These are phyloP conservation scores for Pipra filicauda DNA, from an alignment of 2,113 vertebrate species.

Conservation along the genomic window DNA sequence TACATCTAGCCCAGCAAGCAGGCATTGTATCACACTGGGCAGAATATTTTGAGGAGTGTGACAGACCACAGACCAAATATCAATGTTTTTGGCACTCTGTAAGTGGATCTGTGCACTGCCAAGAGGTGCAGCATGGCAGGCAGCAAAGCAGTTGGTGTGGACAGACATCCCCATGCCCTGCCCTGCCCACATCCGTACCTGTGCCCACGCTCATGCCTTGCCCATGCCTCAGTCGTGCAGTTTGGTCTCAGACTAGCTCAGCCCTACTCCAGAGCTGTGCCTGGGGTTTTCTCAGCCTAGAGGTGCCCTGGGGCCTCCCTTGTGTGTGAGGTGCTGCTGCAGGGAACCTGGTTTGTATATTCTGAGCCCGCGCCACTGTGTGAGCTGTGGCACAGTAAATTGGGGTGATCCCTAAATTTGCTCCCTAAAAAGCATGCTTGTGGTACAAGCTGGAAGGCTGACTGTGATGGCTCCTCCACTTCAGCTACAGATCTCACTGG, in stretches of 20 bases:
- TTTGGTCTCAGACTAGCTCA: neutral
- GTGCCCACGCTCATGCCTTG: neutral
- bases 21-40: neutral
- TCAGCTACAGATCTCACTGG: neutral
- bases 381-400: rapidly evolving
- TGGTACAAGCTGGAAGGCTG: neutral
- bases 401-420: neutral
- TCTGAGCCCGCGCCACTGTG: rapidly evolving
- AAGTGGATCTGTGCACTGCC: neutral
- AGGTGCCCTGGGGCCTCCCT: neutral
- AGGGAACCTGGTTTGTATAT: neutral
- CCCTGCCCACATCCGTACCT: rapidly evolving
- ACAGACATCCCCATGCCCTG: rapidly evolving
- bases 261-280: neutral
- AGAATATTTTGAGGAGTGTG: neutral
- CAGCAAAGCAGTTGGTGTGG: neutral
- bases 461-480: neutral
- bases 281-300: rapidly evolving
- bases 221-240: rapidly evolving
- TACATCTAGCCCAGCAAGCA: neutral
- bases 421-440: neutral
- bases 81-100: rapidly evolving
- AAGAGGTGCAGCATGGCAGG: neutral
- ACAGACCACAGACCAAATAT: neutral
- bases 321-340: rapidly evolving